phyloP scores from a whole-genome alignment of 2,888 invertebrate species.

The Melangyna quadrimaculata region DNA sequence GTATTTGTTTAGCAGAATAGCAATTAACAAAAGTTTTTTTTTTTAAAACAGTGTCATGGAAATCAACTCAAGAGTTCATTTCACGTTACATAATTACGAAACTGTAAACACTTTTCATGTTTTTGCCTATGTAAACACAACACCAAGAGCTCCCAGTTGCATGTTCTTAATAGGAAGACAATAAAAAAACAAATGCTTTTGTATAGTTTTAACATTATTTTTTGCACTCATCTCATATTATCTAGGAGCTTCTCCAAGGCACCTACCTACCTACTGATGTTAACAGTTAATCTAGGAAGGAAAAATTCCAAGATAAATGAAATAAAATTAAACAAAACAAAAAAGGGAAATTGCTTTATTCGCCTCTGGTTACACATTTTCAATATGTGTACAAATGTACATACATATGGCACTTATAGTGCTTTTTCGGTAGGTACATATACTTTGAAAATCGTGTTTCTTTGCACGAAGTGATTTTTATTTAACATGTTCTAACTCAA shows the following conservation, averaged over 20 bases:
- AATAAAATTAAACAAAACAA: conserved; percentile 24
- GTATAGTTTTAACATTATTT: not conserved
- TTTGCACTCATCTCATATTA: not conserved
- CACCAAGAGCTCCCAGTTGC: not conserved
- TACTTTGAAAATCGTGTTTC: not conserved
- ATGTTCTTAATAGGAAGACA: not conserved
- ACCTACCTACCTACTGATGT: too few relatives aligned
- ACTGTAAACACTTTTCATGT: not conserved
- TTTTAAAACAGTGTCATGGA: not conserved
- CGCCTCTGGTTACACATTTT: conserved; percentile 15
- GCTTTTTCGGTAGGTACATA: too few relatives aligned
- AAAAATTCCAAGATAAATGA: not conserved
- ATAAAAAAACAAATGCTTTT: not conserved
- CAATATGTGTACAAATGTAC: too few relatives aligned
- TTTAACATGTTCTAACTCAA: not conserved
- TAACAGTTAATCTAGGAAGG: not conserved
- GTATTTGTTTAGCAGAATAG: not conserved
- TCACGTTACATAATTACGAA: not conserved
- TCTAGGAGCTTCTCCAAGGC: not conserved
- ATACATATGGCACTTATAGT: not conserved
- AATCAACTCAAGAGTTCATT: not conserved
- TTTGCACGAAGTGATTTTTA: not conserved
- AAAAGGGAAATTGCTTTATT: conserved; percentile 18
- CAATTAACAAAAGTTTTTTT: not conserved
- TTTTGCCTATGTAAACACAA: not conserved